A percentile compares a stretch with the other conserved stretches of the same genome.
phyloP scores from a whole-genome alignment of 1,140 invertebrate genomes.

The Lepidurus packardi region DNA sequence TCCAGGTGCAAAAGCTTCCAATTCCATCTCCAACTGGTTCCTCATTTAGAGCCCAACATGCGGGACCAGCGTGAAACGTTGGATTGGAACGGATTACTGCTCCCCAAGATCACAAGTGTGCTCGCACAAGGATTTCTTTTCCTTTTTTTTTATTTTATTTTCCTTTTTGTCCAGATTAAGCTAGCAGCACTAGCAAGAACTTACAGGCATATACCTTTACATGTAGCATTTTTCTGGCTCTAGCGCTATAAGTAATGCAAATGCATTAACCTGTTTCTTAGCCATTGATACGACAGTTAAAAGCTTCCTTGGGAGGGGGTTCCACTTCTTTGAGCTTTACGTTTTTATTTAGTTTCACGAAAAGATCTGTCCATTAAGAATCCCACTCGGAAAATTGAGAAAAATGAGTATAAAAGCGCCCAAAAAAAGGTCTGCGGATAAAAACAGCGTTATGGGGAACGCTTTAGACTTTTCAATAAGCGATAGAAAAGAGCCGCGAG shows the following conservation, averaged over 20 bases:
- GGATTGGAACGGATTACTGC: constrained; percentile 16
- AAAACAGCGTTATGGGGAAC: too few species aligned
- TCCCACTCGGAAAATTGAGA: background rate
- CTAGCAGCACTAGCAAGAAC: background rate
- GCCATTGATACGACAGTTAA: constrained; percentile 15
- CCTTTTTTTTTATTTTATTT: background rate
- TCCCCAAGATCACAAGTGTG: background rate
- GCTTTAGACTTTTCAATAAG: too few species aligned
- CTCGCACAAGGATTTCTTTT: background rate
- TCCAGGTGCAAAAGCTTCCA: background rate
- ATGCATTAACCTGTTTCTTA: constrained; percentile 2
- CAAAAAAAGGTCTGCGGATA: too few species aligned
- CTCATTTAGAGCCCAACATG: constrained; percentile 13
- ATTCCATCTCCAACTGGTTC: constrained; percentile 21
- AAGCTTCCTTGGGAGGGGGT: background rate
- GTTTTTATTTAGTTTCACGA: background rate
- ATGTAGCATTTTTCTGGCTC: too few species aligned
- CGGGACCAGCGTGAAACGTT: constrained; percentile 20
- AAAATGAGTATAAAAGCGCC: too few species aligned
- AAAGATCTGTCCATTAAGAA: background rate
- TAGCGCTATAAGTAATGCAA: background rate
- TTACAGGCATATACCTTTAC: background rate
- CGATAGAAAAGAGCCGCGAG: too few species aligned
- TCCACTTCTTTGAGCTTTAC: background rate
- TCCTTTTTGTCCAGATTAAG: background rate